Evolutionary conservation across 2,113 vertebrate genomes (phyloP), one percentile per base, ranked within the genome.

Genomic region (Syngnathus typhle): DNA sequence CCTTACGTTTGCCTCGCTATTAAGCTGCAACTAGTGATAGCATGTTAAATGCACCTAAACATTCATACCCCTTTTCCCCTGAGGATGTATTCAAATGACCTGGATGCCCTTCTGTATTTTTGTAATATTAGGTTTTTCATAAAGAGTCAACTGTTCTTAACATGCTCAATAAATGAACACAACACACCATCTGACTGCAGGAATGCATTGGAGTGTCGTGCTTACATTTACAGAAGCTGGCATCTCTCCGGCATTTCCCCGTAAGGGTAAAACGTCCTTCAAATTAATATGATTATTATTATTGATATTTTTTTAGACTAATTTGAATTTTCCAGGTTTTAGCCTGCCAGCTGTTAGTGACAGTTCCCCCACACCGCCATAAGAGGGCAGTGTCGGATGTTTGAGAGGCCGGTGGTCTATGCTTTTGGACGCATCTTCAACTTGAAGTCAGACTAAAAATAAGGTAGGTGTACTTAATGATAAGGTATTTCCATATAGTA

Each of bases 121-220:
- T 62, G 11, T 21, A 5, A 39, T 60, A 11, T 11, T 44, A 16
- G 16, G n/a, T 62, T 75, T 79, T 84, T 84, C 73, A 76, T 78
- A 82, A 74, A 78, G 77, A 71, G 6, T 64, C 65, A 82, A 66
- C 51, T 70, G 70, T 80, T 69, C 72, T 75, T 71, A 68, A 67
- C 38, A 81, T 74, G 81, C 76, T 83, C 59, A 85, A 79, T 83
- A 84, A 87, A 87, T 73, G 71, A 79, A 59, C 70, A 75, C 46
- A 74, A 39, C 32, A 63, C 74, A 79, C 47, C 56, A 67, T 60
- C 23, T 21, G 13, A 63, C 16, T 51, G 27, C 21, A 19, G 64
- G 12, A 59, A 52, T 67, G 39, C 11, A 63, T 37, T 59, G 36
- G 15, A 19, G 37, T 36, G 12, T 12, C 16, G 32, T 21, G 19